Evolutionary conservation across 2,797 vertebrate species (phyloP), one percentile per base, ranked within the genome.

Genomic region (Nyctalus aviator): DNA sequence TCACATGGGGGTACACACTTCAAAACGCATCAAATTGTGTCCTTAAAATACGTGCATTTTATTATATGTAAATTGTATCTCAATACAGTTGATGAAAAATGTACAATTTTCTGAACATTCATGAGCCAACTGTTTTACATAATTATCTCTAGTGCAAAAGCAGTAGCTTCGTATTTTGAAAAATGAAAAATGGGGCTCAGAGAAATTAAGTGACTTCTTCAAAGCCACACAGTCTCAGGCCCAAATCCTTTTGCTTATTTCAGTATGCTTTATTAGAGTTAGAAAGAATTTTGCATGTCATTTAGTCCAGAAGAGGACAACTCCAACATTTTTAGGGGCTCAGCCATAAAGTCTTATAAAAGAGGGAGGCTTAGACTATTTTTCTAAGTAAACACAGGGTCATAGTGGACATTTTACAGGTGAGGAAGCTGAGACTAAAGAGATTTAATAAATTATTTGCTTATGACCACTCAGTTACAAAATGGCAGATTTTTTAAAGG

Each of bases 51-150:
- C 1, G 23, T 79, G 25, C 23, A n/a, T 91, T 87, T 91, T 84
- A 85, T 71, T 89, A 68, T 55, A 35, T 82, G n/a, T 64, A 83
- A 96, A 89, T 69, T 89, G 30, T 62, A 76, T 82, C 86, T 81
- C 76, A 69, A 69, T 88, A 86, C 21, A 76, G 30, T 46, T 78
- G 64, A 83, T 46, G 59, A 83, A 90, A 94, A 76, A 32, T 69
- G 25, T 76, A 64, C 5, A 66, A 23, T 88, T 93, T 90, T 84
- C 66, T 76, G n/a, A 90, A 50, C 53, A 37, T 90, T 64, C 73
- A 37, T 23, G 12, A 82, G 69, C 55, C 62, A 64, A 55, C 13
- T 35, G 5, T 20, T 93, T 93, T 88, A 35, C 37, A 32, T 69
- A 81, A 90, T 68, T 64, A 71, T 59, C 35, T 64, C 9, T 92